Percentiles rank a stretch among this genome's conserved stretches.
Conservation (phyloP, 1,140 invertebrate species). For the Drosophila ambigua region DNA sequence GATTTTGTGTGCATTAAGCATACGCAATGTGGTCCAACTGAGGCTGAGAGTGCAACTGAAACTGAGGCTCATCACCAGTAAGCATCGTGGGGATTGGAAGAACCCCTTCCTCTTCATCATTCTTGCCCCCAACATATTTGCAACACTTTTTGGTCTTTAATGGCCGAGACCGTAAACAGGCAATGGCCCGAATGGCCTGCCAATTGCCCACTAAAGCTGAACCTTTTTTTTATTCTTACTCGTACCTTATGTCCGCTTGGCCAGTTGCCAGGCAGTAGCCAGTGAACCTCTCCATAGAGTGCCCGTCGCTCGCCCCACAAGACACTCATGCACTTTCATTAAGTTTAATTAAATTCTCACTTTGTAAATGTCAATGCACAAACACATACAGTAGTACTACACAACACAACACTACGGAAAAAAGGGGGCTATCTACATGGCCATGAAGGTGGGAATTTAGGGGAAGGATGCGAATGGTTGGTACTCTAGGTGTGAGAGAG, state of each 20-base stretch:
- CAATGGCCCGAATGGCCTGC: conserved; percentile 47
- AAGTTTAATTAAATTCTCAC: conserved; percentile 81
- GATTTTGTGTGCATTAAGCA: conserved; percentile 68
- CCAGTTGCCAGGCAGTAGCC: conserved; percentile 15
- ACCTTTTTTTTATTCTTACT: conserved; percentile 35
- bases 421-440: conserved; percentile 52
- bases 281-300: conserved; percentile 14
- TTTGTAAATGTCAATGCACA: conserved; percentile 78
- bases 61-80: conserved; percentile 34
- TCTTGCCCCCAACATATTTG: not conserved
- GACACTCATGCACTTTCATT: conserved; percentile 75
- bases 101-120: too few relatives aligned
- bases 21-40: conserved; percentile 60
- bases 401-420: not conserved
- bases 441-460: not conserved
- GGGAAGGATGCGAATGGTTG: not conserved
- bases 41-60: conserved; percentile 24
- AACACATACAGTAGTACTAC: conserved; percentile 42
- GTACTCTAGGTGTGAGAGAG: not conserved
- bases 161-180: conserved; percentile 51
- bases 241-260: conserved; percentile 31
- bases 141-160: conserved; percentile 31
- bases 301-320: conserved; percentile 38
- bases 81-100: conserved; percentile 1
- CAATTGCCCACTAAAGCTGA: conserved; percentile 52